phyloP scores from a whole-genome alignment of 1,140 invertebrate genomes.

The Lysiphlebus fabarum region DNA sequence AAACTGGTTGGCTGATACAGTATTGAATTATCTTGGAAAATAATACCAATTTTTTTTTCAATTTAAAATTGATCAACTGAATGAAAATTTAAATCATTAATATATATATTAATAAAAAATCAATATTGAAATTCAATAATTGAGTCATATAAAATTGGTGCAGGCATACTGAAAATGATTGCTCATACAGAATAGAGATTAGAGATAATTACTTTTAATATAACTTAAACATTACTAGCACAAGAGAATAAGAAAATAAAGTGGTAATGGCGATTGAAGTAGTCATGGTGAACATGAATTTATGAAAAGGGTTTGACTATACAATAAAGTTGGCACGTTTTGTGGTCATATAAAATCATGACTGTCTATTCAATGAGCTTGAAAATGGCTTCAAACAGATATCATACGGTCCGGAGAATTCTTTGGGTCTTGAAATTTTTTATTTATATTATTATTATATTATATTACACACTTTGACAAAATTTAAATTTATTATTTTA shows the following conservation, averaged over 20 bases:
- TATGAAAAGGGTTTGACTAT: constrained; percentile 38
- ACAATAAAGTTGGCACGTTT: constrained; percentile 57
- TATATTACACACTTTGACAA: constrained; percentile 26
- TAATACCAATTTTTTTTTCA: no score
- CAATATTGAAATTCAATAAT: no score
- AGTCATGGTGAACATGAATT: neutral
- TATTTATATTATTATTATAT: no score
- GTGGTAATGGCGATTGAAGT: constrained; percentile 24
- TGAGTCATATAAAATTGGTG: no score
- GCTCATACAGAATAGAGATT: constrained; percentile 8
- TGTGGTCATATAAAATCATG: constrained; percentile 52
- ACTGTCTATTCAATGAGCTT: constrained; percentile 57
- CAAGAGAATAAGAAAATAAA: constrained; percentile 51
- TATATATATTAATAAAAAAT: no score
- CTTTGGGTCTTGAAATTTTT: constrained; percentile 21
- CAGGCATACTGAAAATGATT: neutral
- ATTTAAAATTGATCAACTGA: no score
- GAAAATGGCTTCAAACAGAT: constrained; percentile 55
- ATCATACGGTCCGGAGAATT: constrained; percentile 45
- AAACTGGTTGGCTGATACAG: no score
- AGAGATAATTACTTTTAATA: constrained; percentile 25
- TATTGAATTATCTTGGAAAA: no score
- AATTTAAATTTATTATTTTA: no score
- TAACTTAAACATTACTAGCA: constrained; percentile 30
- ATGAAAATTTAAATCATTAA: no score